These are phyloP conservation scores for Morelia viridis DNA, from an alignment of 2,797 vertebrate species.

Conservation along the genomic window DNA sequence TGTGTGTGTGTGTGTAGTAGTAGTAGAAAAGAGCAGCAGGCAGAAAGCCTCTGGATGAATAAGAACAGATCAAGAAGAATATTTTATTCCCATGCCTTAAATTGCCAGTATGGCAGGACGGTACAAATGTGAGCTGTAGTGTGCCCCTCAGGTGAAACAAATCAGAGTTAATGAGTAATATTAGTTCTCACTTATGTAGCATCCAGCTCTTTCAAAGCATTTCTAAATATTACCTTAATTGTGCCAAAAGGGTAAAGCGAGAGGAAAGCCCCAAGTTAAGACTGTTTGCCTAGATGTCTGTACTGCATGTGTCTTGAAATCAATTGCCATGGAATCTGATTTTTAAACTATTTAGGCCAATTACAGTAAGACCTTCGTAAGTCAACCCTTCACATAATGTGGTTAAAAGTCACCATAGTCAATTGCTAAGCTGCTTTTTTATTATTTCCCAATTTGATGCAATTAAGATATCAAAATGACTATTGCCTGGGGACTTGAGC, in stretches of 20 bases:
- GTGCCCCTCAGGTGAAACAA: neutral
- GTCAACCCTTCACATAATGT: conserved; percentile 35
- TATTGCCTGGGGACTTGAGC: neutral
- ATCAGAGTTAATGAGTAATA: neutral
- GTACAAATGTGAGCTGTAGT: neutral
- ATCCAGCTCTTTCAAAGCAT: conserved; percentile 22
- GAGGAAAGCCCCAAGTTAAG: neutral
- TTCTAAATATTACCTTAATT: conserved; percentile 18
- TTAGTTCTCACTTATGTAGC: neutral
- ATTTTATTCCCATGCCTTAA: conserved; percentile 40
- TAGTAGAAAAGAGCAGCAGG: conserved; percentile 6
- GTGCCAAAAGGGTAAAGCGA: neutral
- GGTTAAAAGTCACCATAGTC: conserved; percentile 34
- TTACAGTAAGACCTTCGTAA: conserved; percentile 56
- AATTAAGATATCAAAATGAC: conserved; percentile 14
- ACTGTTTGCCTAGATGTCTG: neutral
- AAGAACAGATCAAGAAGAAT: conserved; percentile 11
- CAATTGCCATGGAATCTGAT: conserved; percentile 53
- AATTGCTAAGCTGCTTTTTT: conserved; percentile 22
- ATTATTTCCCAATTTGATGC: conserved; percentile 28
- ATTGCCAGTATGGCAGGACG: neutral
- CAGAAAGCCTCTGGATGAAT: neutral
- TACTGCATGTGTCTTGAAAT: conserved; percentile 27
- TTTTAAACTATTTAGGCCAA: conserved; percentile 53
- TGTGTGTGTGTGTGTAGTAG: neutral